Evolutionary conservation across 2,888 invertebrate species (phyloP), one percentile per base, ranked within the genome.

Genomic region (Ectropis crepuscularia): DNA sequence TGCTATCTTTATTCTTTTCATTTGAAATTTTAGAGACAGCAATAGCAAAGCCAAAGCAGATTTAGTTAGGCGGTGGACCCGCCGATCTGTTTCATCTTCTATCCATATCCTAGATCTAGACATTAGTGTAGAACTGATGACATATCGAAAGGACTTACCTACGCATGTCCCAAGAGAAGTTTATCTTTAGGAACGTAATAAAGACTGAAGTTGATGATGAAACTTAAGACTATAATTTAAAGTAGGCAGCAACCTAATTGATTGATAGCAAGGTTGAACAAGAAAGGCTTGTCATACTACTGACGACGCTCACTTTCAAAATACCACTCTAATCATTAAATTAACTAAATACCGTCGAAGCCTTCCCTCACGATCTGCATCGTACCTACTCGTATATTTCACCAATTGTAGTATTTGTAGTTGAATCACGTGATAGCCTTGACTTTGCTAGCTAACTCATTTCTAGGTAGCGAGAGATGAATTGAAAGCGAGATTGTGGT

Each of bases 401-500:
- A 28, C 16, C 16, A 28, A 28, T 28, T 28, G 16, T 28, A 28
- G 16, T 28, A 28, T 28, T 28, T 28, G 16, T 46, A 41, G 37
- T 46, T 28, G 37, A 53, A 60, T 37, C 54, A 54, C 37, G 49
- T 53, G 53, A 64, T 57, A 57, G 48, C 64, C 64, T 65, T 65
- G 59, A 66, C 59, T 65, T 58, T 41, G 47, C 39, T 45, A 41
- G 41, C 45, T 61, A 65, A 54, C 55, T 47, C 54, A 54, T 39
- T 45, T 46, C 47, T 62, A 55, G 50, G 58, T 37, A 57, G 39
- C 45, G 11, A 58, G 57, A 42, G 37, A 37, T 57, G 36, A 50
- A 64, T 65, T 68, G 71, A 73, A 67, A 74, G 73, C 71, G 66
- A 75, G 72, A 76, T 74, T 72, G 71, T 68, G 61, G 65, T 65